A percentile compares a stretch with the other conserved stretches of the same genome.
Evolutionary conservation across 2,888 invertebrate genomes (phyloP).

Genomic region (Eudasyphora cyanicolor): DNA sequence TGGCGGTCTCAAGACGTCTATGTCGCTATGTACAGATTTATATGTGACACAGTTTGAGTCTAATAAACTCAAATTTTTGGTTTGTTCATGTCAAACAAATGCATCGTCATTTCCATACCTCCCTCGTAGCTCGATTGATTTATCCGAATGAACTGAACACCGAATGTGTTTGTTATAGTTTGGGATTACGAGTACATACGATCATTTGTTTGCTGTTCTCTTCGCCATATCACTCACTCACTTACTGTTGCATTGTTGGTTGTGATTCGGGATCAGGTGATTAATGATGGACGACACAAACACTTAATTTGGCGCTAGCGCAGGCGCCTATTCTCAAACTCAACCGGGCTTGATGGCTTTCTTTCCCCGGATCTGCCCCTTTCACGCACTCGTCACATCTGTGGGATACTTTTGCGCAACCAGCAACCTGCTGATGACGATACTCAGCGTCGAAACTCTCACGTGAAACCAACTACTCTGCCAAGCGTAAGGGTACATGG

Average conservation of each 20-base stretch:
- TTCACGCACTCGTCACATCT: constrained; percentile 58
- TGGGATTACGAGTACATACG: constrained; percentile 35
- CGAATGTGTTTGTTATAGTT: constrained; percentile 35
- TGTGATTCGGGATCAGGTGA: constrained; percentile 69
- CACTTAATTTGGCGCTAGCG: constrained; percentile 78
- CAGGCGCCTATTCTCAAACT: constrained; percentile 72
- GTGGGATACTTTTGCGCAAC: constrained; percentile 66
- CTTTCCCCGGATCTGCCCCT: constrained; percentile 1
- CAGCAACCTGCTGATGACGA: constrained; percentile 43
- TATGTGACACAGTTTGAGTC: too few species aligned
- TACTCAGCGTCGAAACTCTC: constrained; percentile 32
- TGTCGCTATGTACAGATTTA: too few species aligned
- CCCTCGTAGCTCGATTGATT: constrained; percentile 31
- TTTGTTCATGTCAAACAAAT: not conserved
- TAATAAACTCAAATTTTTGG: too few species aligned
- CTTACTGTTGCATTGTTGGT: too few species aligned
- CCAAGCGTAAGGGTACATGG: constrained; percentile 6
- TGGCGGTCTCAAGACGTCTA: too few species aligned
- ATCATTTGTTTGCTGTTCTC: constrained; percentile 27
- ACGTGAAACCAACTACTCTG: not conserved
- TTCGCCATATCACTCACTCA: not conserved
- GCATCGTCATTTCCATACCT: not conserved
- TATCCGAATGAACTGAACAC: constrained; percentile 23
- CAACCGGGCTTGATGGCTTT: not conserved
- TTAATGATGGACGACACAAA: constrained; percentile 78